Conservation (phyloP, 2,113 vertebrate species). For the Gobius niger region DNA sequence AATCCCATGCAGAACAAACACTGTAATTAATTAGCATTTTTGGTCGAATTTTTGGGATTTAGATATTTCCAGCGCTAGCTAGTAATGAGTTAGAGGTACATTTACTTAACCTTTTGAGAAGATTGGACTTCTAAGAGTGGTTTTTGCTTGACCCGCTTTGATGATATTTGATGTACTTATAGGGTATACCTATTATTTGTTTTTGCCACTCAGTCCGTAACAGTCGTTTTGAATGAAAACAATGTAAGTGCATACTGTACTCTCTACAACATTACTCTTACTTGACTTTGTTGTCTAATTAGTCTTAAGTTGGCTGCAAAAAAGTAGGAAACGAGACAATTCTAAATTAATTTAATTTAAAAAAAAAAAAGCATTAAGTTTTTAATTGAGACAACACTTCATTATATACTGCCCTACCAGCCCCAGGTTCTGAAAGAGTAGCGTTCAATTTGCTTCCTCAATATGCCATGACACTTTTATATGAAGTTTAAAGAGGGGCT, state of each 20-base stretch:
- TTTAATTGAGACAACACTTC: slow-evolving; percentile 42
- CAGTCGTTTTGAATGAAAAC: too few species aligned
- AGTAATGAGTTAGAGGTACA: background rate
- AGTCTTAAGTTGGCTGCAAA: too few species aligned
- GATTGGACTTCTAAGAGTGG: background rate
- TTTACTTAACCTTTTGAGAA: background rate
- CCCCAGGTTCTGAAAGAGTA: slow-evolving; percentile 15
- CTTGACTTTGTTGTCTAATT: too few species aligned
- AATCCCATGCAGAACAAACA: slow-evolving; percentile 10
- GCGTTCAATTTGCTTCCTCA: slow-evolving; percentile 7
- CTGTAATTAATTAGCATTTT: background rate
- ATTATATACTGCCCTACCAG: slow-evolving; percentile 3
- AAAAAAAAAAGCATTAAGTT: slow-evolving; percentile 29
- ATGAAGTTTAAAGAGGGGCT: background rate
- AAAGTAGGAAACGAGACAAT: too few species aligned
- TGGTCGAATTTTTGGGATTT: background rate
- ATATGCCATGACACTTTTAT: background rate
- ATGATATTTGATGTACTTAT: too few species aligned
- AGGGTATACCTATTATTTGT: too few species aligned
- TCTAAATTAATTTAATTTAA: too few species aligned
- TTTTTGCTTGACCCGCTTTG: too few species aligned
- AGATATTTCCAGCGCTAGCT: background rate
- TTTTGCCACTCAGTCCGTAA: too few species aligned
- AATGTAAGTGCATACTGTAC: too few species aligned
- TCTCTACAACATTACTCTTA: too few species aligned